phyloP scores from a whole-genome alignment of 2,113 vertebrate species.

The Crotalus tigris region DNA sequence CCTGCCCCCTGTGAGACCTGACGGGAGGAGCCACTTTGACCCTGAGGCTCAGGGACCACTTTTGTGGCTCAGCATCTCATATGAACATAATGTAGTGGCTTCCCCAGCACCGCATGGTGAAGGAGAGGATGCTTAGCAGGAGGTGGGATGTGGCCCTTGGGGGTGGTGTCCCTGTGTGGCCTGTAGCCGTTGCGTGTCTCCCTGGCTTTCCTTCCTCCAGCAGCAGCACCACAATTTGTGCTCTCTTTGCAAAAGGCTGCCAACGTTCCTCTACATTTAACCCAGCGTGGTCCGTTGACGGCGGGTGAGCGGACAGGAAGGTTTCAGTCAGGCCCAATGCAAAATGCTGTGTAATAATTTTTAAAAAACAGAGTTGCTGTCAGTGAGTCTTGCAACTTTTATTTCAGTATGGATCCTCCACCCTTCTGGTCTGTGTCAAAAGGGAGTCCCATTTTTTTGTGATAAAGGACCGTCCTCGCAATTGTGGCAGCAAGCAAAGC shows the following conservation, averaged over 20 bases:
- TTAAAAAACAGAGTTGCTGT: background rate
- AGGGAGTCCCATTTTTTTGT: background rate
- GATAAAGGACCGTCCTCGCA: background rate
- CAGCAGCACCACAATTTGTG: background rate
- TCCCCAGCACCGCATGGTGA: background rate
- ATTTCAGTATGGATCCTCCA: background rate
- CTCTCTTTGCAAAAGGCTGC: background rate
- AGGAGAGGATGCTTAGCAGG: background rate
- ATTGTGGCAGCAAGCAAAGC: background rate
- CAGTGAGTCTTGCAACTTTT: background rate
- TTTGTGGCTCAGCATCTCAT: background rate
- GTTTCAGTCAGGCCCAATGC: background rate
- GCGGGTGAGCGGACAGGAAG: background rate
- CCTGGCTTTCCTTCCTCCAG: background rate
- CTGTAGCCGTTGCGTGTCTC: background rate
- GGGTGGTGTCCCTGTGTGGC: no score
- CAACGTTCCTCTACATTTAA: background rate
- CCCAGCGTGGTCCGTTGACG: background rate
- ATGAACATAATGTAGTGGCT: background rate
- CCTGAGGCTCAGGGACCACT: background rate
- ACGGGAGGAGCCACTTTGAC: background rate
- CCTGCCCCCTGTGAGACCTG: no score
- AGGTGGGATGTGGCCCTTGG: background rate
- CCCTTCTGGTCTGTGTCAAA: background rate
- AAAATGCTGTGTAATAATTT: background rate